Percentiles rank a stretch among this genome's conserved stretches.
Evolutionary conservation across 2,797 vertebrate species (phyloP).

Genomic region (Thaleichthys pacificus): DNA sequence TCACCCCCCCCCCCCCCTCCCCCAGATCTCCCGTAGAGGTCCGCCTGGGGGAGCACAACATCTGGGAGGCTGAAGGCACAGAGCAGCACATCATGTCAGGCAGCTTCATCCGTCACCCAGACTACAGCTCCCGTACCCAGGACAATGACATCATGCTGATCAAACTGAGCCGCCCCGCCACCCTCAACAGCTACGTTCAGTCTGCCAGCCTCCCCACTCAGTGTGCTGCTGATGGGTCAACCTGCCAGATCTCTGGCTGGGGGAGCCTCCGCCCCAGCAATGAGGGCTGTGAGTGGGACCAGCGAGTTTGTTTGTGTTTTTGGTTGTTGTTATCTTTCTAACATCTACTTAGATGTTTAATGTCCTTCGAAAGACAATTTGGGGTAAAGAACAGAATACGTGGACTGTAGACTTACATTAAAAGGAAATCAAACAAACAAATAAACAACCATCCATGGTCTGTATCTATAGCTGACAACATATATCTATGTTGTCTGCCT

Average conservation of each 20-base stretch:
- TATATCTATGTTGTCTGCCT: no score
- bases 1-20: background rate
- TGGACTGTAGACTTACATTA: background rate
- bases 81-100: slow-evolving; percentile 71
- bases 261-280: slow-evolving; percentile 74
- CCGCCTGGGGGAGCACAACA: slow-evolving; percentile 76
- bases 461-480: no score
- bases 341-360: background rate
- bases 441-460: no score
- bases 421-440: no score
- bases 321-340: background rate
- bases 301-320: no score
- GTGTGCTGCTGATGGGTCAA: slow-evolving; percentile 58
- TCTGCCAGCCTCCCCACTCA: slow-evolving; percentile 63
- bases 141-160: slow-evolving; percentile 72
- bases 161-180: slow-evolving; percentile 57
- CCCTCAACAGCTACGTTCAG: slow-evolving; percentile 49
- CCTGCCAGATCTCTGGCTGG: slow-evolving; percentile 80
- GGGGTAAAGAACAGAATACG: background rate
- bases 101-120: slow-evolving; percentile 69
- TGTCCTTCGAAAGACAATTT: background rate
- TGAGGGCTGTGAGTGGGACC: slow-evolving; percentile 65
- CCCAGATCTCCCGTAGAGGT: slow-evolving; percentile 65
- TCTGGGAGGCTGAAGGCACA: slow-evolving; percentile 58
- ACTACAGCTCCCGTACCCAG: slow-evolving; percentile 58